Evolutionary conservation across 2,113 vertebrate species (phyloP), one percentile per base, ranked within the genome.

Genomic region (Gopherus evgoodei): DNA sequence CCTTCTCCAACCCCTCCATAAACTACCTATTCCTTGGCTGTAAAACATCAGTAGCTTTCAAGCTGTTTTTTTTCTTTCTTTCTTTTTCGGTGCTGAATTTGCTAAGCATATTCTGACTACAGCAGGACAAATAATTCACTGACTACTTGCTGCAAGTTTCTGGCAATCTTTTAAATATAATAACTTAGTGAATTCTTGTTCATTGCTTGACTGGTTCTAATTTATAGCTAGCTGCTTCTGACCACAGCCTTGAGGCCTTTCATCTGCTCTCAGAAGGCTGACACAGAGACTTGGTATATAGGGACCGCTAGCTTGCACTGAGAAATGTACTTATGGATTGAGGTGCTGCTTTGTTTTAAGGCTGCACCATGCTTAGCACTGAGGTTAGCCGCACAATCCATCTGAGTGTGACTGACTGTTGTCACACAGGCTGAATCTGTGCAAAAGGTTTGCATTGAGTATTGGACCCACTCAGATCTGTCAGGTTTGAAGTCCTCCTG

Each of bases 381-480:
- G 0, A 1, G 3, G 2, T 81, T 1, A 24, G 47, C 65, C 57
- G 87, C 38, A 90, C 42, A 84, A 83, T 25, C 47, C 47, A 27
- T 76, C 42, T 24, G 22, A 22, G 12, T 12, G 11, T 25, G 11
- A 76, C 47, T 31, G 78, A 79, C 47, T 27, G 72, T 25, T 35
- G 50, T 56, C 42, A 38, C 13, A 17, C 53, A 59, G n/a, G n/a
- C 44, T 59, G 8, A 4, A 47, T 31, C 59, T 1, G 25, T 0
- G 14, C 8, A n/a, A n/a, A 69, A 17, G 6, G 35, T 69, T 0
- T 2, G 1, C 9, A 17, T 27, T 0, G 0, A 83, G 8, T 11
- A 0, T 2, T 8, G 72, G 76, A 57, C 25, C 22, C 25, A 2
- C 56, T 87, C 2, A 22, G 53, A 38, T 29, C n/a, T 10, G 13